Percentiles rank a stretch among this genome's conserved stretches.
Conservation (phyloP, 35 echinoderm and acorn worm species). For the Hemicentrotus pulcherrimus region DNA sequence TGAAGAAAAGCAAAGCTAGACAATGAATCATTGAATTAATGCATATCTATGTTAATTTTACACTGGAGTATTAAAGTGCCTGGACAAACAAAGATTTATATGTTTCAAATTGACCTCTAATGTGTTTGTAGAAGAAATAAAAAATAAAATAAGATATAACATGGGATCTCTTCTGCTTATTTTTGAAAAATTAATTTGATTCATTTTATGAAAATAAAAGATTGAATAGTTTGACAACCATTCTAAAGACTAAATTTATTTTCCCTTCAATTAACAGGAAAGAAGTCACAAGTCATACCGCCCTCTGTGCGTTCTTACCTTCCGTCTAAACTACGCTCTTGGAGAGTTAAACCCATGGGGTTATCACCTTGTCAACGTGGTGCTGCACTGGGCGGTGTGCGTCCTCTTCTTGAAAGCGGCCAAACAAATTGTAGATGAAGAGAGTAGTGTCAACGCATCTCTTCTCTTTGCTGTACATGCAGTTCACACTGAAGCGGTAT, state of each 20-base stretch:
- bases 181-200: too few species aligned
- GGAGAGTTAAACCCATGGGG: slow-evolving; percentile 63
- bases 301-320: slow-evolving; percentile 74
- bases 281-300: slow-evolving; percentile 88
- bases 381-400: slow-evolving; percentile 73
- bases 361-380: slow-evolving; percentile 78
- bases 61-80: too few species aligned
- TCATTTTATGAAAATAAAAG: too few species aligned
- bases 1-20: too few species aligned
- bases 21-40: too few species aligned
- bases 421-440: slow-evolving; percentile 54
- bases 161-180: too few species aligned
- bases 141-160: too few species aligned
- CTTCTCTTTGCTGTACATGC: slow-evolving; percentile 80
- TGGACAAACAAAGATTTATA: too few species aligned
- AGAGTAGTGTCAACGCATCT: slow-evolving; percentile 56
- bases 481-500: slow-evolving; percentile 85
- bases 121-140: too few species aligned
- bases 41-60: too few species aligned
- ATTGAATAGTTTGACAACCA: too few species aligned
- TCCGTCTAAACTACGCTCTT: slow-evolving; percentile 71
- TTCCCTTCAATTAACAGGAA: slow-evolving; percentile 52
- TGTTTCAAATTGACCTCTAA: too few species aligned
- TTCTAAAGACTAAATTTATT: not conserved
- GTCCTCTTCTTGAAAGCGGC: slow-evolving; percentile 62